Conservation (phyloP, 2,113 vertebrate species). For the Eudorcas thomsonii region DNA sequence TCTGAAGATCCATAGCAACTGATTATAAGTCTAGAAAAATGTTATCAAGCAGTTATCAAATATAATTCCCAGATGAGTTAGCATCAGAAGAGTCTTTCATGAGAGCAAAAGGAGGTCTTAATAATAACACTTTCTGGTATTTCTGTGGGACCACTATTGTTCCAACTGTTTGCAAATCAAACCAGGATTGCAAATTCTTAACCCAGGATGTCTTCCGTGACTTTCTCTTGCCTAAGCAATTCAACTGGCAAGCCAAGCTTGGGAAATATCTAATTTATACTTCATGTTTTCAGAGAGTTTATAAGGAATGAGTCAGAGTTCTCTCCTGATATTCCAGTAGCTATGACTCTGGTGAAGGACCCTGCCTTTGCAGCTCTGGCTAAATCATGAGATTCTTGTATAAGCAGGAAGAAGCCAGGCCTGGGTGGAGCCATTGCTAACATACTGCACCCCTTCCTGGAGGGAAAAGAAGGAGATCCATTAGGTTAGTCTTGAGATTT, state of each 20-base stretch:
- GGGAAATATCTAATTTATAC: not conserved
- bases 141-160: not conserved
- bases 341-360: not conserved
- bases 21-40: slow-evolving; percentile 20
- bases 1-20: slow-evolving; percentile 21
- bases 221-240: not conserved
- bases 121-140: not conserved
- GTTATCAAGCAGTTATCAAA: slow-evolving; percentile 36
- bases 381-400: not conserved
- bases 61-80: not conserved
- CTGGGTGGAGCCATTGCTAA: not conserved
- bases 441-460: not conserved
- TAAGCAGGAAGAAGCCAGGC: not conserved
- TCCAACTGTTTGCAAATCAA: not conserved
- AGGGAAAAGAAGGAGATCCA: not conserved
- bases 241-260: not conserved
- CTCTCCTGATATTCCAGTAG: not conserved
- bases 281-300: not conserved
- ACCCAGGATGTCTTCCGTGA: not conserved
- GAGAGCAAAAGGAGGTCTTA: not conserved
- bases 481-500: not conserved
- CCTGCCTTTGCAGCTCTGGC: not conserved
- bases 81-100: not conserved
- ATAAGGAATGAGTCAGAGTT: too few relatives aligned
- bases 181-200: not conserved